A percentile compares a stretch with the other conserved stretches of the same genome.
These are phyloP conservation scores for Gopherus flavomarginatus DNA, from an alignment of 2,113 vertebrate genomes.

Conservation along the genomic window DNA sequence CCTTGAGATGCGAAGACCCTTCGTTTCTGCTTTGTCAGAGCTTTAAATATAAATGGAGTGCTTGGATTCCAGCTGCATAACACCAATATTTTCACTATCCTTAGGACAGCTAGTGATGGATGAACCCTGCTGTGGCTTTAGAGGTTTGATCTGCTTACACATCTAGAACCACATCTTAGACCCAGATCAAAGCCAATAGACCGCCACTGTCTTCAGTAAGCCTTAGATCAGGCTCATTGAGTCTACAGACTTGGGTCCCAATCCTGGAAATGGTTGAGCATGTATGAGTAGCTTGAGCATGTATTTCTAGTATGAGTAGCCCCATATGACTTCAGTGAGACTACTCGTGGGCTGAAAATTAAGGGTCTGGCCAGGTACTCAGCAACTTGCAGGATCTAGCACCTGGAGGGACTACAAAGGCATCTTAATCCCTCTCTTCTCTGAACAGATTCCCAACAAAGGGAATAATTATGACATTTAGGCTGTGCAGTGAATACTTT, in stretches of 20 bases:
- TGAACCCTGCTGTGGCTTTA: neutral
- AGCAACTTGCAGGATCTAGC: neutral
- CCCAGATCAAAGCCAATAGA: neutral
- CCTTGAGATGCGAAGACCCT: neutral
- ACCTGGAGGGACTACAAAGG: neutral
- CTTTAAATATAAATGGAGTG: neutral
- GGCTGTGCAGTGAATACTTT: too few species aligned
- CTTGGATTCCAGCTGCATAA: fast-evolving
- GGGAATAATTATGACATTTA: neutral
- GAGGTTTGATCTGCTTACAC: neutral
- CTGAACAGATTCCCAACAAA: neutral
- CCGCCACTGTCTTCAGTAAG: neutral
- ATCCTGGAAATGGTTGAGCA: neutral
- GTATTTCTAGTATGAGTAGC: too few species aligned
- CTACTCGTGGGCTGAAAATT: too few species aligned
- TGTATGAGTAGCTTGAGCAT: too few species aligned
- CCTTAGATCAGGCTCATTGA: neutral
- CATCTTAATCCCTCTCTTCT: neutral
- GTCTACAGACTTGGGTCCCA: neutral
- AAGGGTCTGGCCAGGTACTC: neutral
- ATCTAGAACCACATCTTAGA: neutral
- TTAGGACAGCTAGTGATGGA: neutral
- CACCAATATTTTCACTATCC: neutral
- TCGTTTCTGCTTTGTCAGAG: neutral
- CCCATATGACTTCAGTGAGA: too few species aligned